Evolutionary conservation across 2,888 invertebrate species (phyloP), one percentile per base, ranked within the genome.

Genomic region (Schizaphis graminum): DNA sequence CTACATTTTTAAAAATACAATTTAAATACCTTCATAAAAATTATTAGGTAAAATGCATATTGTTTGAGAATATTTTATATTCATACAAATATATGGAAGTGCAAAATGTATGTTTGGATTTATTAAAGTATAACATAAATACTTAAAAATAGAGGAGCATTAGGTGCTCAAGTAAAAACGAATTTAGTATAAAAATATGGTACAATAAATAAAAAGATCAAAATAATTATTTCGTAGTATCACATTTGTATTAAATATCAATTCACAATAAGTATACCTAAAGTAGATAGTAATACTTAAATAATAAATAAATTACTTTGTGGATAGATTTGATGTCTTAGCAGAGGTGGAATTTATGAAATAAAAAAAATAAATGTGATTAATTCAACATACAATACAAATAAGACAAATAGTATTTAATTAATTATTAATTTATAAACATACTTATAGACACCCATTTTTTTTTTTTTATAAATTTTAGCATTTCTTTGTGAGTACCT

Each of bases 1-100:
- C 97, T 97, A 96, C 90, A 96, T 96, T 67, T 67, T 56, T 94
- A 95, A 67, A 94, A 57, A 91, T 57, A 16, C 24, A 84, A 91
- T 91, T 85, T 5, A 84, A 91, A 85, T 84, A 11, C 11, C 21
- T n/a, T 4, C 21, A 44, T 41, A 84, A 35, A 41, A 85, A 56
- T 21, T 0, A 35, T 3, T 28, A 35, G 4, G 28, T 41, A 28
- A 89, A 26, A 49, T 49, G 26, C 24, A 41, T n/a, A 26, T 41
- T 56, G 10, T 61, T 35, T 88, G 8, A 53, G 13, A 89, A 44
- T 89, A 57, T 44, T 89, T 57, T 41, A 44, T 85, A 85, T 85
- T 41, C 3, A 44, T 85, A 67, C 13, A 67, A 61, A 61, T 61
- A 28, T 28, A 67, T 67, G 10, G n/a, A 67, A 67, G n/a, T 67